Percentiles rank a stretch among this genome's conserved stretches.
Conservation (phyloP, 2,888 invertebrate species). For the Cephus sareptanus region DNA sequence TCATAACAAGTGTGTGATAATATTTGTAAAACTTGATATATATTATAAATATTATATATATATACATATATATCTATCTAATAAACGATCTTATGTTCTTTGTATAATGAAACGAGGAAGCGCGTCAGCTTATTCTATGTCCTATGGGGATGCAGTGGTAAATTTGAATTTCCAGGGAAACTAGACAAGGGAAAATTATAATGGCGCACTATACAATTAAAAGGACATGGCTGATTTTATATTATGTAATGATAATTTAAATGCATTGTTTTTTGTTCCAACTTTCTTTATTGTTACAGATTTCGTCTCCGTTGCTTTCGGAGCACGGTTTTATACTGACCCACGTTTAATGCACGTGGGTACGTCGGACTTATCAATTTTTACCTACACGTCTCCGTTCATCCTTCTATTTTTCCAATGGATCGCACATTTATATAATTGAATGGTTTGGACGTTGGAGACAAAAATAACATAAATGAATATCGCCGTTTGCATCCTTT, state of each 20-base stretch:
- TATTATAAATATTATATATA: not conserved
- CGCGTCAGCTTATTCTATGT: not conserved
- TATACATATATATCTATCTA: slow-evolving; percentile 23
- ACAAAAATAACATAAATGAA: not conserved
- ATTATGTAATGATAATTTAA: not conserved
- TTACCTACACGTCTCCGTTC: not conserved
- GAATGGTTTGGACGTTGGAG: not conserved
- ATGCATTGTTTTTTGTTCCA: not conserved
- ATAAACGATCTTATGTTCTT: slow-evolving; percentile 62
- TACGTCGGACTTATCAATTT: not conserved
- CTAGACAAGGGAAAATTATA: too few relatives aligned
- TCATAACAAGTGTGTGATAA: slow-evolving; percentile 65
- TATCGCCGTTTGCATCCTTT: not conserved
- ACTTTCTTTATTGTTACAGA: not conserved
- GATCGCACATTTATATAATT: not conserved
- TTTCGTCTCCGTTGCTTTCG: not conserved
- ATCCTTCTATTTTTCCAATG: not conserved
- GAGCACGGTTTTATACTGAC: not conserved
- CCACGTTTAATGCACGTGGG: not conserved
- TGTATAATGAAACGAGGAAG: slow-evolving; percentile 22
- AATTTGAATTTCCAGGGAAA: too few relatives aligned
- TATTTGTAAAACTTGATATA: slow-evolving; percentile 64
- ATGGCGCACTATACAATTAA: too few relatives aligned
- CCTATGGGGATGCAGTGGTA: not conserved
- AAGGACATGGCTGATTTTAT: not conserved